Conservation (phyloP, 2,113 vertebrate genomes). For the Daubentonia madagascariensis region DNA sequence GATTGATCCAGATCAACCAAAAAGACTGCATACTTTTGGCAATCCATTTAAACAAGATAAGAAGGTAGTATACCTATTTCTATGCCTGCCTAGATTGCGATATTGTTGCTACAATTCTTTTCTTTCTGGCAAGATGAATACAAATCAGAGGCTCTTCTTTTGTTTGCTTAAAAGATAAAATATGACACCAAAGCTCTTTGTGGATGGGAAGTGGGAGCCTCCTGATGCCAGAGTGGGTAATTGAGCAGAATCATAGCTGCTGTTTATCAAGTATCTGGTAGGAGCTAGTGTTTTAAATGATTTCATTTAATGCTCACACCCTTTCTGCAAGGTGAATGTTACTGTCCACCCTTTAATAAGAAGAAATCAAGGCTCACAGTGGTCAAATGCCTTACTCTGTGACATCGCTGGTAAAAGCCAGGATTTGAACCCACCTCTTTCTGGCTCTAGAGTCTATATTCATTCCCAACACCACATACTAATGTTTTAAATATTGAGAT, state of each 20-base stretch:
- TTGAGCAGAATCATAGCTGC: neutral
- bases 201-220: neutral
- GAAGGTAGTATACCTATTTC: constrained; percentile 80
- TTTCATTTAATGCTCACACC: neutral
- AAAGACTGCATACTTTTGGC: constrained; percentile 89
- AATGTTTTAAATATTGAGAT: constrained; percentile 6
- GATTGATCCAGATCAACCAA: constrained; percentile 89
- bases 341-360: neutral
- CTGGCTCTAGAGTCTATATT: constrained; percentile 4
- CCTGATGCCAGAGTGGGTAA: neutral
- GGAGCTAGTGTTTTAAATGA: neutral
- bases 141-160: neutral
- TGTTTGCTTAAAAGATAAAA: constrained; percentile 30
- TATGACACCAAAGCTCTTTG: neutral
- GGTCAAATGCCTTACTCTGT: neutral
- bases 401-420: neutral
- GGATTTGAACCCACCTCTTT: neutral
- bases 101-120: neutral
- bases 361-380: neutral
- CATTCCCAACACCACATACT: neutral
- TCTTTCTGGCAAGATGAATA: neutral
- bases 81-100: neutral
- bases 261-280: neutral
- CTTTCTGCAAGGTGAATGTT: neutral
- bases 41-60: constrained; percentile 91